phyloP scores from a whole-genome alignment of 2,888 invertebrate species.

The Platycnemis pennipes region DNA sequence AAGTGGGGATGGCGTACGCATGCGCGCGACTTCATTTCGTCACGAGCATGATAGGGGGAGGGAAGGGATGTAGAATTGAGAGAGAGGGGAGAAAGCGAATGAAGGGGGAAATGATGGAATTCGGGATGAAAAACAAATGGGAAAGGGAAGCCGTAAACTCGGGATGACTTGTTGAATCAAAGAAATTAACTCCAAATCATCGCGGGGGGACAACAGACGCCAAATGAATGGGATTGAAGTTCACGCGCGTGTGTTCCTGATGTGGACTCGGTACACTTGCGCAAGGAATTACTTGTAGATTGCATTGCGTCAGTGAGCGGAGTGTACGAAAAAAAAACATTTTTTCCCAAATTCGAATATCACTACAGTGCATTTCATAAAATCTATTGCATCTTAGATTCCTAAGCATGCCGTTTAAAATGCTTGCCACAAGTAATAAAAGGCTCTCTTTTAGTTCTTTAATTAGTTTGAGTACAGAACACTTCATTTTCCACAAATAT shows the following conservation, averaged over 20 bases:
- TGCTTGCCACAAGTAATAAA: no score
- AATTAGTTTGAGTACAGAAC: no score
- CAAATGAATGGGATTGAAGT: neutral
- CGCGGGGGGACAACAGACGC: neutral
- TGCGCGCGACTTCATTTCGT: neutral
- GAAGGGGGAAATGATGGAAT: neutral
- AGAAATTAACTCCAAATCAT: conserved; percentile 29
- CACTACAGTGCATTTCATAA: no score
- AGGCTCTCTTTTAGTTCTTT: no score
- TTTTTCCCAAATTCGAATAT: no score
- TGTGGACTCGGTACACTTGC: neutral
- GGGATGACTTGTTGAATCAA: conserved; percentile 45
- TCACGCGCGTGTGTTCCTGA: neutral
- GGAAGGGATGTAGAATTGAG: no score
- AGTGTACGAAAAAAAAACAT: no score
- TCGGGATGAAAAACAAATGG: neutral
- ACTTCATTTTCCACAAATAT: no score
- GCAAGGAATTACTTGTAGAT: neutral
- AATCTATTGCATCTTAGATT: no score
- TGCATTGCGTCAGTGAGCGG: no score
- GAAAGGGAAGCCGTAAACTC: neutral
- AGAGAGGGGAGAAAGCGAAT: neutral
- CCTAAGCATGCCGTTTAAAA: no score
- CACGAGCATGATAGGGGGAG: neutral
- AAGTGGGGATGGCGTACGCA: no score